Evolutionary conservation across 2,888 invertebrate genomes (phyloP), one percentile per base, ranked within the genome.

Genomic region (Drosophila anomalata): DNA sequence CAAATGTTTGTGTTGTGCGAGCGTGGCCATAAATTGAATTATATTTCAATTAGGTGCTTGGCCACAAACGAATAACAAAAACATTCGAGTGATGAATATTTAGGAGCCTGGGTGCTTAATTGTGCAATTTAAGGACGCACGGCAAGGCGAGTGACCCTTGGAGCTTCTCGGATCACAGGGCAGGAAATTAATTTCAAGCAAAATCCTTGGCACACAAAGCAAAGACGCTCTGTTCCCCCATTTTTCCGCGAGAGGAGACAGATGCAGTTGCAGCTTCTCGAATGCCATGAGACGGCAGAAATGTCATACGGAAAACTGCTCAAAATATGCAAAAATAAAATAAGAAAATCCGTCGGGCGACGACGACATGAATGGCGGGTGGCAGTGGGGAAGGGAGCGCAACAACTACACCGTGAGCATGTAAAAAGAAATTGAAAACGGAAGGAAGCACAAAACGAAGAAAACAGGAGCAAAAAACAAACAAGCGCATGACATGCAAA

Each of bases 401-500:
- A 46, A 55, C 39, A 47, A 57, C 52, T 26, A 54, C 68, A 60
- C 55, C 52, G 56, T 57, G 59, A 73, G 50, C 53, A 52, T 69
- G 63, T 68, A 70, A 75, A 76, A 77, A 83, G 81, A 85, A 85
- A 83, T 85, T 79, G 78, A 78, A 83, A 82, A 69, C 83, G 82
- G 82, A 83, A 82, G 82, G 82, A 83, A 82, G 53, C 76, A 73
- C 63, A 73, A 57, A 55, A 71, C 72, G 65, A 52, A 55, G 56
- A 67, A 47, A 52, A 20, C 55, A 56, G 56, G 47, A 63, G 62
- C 55, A 77, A 68, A 84, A 79, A 78, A 80, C 85, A 84, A 81
- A 78, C 79, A 84, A 82, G 85, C 78, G 79, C 87, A 79, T 79
- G 87, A 84, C 83, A 84, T 84, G 83, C 83, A 87, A 81, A 87